Conservation (phyloP, 2,797 vertebrate genomes). For the Myotis pilosus region DNA sequence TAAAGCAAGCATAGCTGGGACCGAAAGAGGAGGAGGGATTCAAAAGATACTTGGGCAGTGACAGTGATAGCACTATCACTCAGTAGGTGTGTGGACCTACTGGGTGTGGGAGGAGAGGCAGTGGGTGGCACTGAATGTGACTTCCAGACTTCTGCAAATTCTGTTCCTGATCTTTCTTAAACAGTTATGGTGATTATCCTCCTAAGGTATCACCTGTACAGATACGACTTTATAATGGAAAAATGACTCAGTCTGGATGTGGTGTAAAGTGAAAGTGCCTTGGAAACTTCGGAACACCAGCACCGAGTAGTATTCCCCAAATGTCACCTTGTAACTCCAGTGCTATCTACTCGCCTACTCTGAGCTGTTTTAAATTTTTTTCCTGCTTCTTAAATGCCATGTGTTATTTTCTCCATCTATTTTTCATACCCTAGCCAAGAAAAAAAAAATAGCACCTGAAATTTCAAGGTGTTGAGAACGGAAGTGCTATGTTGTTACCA, state of each 20-base stretch:
- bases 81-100: not conserved
- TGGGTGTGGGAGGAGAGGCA: not conserved
- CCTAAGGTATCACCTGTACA: not conserved
- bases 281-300: not conserved
- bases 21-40: not conserved
- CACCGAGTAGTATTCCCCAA: not conserved
- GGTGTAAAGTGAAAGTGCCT: not conserved
- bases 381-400: not conserved
- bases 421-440: not conserved
- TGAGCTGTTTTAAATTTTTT: not conserved
- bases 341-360: not conserved
- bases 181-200: not conserved
- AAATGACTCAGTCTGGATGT: not conserved
- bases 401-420: not conserved
- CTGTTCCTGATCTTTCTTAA: not conserved
- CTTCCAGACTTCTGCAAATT: not conserved
- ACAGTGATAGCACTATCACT: rapidly evolving
- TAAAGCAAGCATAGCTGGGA: not conserved
- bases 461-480: not conserved
- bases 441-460: not conserved
- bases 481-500: not conserved
- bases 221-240: not conserved
- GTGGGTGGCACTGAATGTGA: too few relatives aligned
- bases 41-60: not conserved
- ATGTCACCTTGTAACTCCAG: not conserved